A percentile compares a stretch with the other conserved stretches of the same genome.
phyloP scores from a whole-genome alignment of 92 coral and sea anemone genomes.

The Ricordea florida region DNA sequence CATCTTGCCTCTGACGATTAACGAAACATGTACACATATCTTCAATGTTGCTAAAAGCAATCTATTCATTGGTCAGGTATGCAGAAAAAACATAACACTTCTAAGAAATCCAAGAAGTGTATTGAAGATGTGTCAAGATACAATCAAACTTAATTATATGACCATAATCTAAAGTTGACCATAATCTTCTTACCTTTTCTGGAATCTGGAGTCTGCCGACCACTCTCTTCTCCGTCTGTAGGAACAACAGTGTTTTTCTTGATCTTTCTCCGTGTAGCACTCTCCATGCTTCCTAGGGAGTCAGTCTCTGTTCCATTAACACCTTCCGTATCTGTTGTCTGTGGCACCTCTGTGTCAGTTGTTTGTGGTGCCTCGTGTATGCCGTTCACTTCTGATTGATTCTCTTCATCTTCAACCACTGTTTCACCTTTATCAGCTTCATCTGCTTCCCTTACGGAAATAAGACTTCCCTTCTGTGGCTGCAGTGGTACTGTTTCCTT shows the following conservation, averaged over 20 bases:
- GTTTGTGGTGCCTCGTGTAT: constrained; percentile 70
- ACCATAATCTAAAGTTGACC: no score
- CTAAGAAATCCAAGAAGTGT: no score
- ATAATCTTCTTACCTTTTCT: constrained; percentile 93
- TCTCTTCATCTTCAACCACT: constrained; percentile 23
- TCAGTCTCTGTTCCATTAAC: constrained; percentile 84
- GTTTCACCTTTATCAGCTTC: constrained; percentile 54
- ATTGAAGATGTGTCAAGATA: no score
- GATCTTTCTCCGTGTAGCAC: constrained; percentile 72
- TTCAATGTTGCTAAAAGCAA: no score
- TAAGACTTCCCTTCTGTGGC: constrained; percentile 81
- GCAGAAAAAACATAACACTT: no score
- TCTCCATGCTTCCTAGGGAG: constrained; percentile 81
- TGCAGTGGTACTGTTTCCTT: constrained; percentile 37
- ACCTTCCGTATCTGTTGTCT: constrained; percentile 79
- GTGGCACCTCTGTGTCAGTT: constrained; percentile 72
- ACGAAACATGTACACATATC: no score
- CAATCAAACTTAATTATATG: no score
- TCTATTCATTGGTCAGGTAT: no score
- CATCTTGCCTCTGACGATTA: no score
- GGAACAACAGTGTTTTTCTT: constrained; percentile 92
- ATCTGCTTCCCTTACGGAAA: constrained; percentile 91
- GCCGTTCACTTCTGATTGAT: constrained; percentile 45
- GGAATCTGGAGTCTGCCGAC: constrained; percentile 91
- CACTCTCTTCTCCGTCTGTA: constrained; percentile 89